Evolutionary conservation across 2,113 vertebrate genomes (phyloP), one percentile per base, ranked within the genome.

Genomic region (Callionymus lyra): DNA sequence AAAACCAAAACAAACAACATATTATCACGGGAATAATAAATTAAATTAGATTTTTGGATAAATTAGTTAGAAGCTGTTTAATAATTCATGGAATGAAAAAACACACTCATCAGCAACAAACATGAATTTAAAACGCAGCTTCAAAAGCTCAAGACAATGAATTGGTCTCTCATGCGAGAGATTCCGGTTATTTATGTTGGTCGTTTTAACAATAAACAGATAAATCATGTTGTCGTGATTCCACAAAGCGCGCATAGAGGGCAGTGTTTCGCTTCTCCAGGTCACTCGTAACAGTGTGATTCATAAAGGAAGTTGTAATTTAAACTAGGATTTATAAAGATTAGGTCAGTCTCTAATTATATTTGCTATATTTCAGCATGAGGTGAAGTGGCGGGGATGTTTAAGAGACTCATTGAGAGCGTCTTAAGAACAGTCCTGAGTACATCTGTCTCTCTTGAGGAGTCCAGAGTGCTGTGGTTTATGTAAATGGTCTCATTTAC

Each of bases 201-300:
- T 59, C 46, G 17, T 38, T n/a, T 17, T 39, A 6, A 12, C 10
- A 10, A 1, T 6, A 57, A 16, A 15, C 8, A 1, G 31, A 16
- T 1, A 15, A 2, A 4, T 16, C 3, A 8, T 1, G 1, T 12
- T 16, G 6, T 27, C 70, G 72, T 36, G 15, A 12, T 79, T 59
- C 68, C 56, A 16, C 12, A 6, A 27, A 10, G 2, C 12, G 9
- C 42, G 67, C 66, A 70, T 60, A 84, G 85, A 73, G 80, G 82
- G 82, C 82, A 77, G 68, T 80, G 67, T 84, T 79, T 67, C 55
- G 56, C 73, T 60, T 49, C 48, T 69, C 51, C 56, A 58, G 31
- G 4, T 27, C 21, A 4, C 21, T 5, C 21, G 8, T 4, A 27
- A 27, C 21, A 5, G 21, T 27, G 4, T 27, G 21, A 27, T 5